These are phyloP conservation scores for Trichogramma pretiosum DNA, from an alignment of 1,140 invertebrate species.

Conservation along the genomic window DNA sequence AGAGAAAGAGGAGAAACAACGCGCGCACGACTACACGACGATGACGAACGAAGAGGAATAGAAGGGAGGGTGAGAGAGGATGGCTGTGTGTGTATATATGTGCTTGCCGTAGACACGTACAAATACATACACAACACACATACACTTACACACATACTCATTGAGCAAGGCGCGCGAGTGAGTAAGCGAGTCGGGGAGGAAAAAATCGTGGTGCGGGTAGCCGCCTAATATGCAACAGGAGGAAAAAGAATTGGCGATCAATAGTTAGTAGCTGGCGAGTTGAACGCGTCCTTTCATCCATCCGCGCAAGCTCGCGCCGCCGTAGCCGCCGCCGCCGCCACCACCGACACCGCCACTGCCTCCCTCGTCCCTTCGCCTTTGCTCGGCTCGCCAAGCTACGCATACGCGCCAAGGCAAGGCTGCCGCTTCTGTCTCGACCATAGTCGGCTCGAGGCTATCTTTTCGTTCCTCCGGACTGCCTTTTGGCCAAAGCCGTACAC, in stretches of 20 bases:
- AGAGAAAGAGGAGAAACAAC: constrained; percentile 1
- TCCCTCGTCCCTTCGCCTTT: constrained; percentile 6
- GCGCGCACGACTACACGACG: constrained; percentile 10
- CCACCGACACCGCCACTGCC: constrained; percentile 16
- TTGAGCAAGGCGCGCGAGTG: too few species aligned
- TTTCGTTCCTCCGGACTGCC: too few species aligned
- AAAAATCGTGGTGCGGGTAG: constrained; percentile 25
- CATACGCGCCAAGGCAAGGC: constrained; percentile 22
- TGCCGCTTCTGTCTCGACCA: constrained; percentile 21
- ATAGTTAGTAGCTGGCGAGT: constrained; percentile 48
- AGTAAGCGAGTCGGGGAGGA: too few species aligned
- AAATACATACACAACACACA: too few species aligned
- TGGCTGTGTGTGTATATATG: too few species aligned
- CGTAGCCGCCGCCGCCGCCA: constrained; percentile 19
- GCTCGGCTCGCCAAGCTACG: constrained; percentile 12
- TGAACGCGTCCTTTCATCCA: constrained; percentile 46
- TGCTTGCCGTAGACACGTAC: too few species aligned
- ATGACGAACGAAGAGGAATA: not conserved
- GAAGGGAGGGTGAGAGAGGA: constrained; percentile 14
- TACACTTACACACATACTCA: too few species aligned
- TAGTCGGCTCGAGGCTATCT: too few species aligned
- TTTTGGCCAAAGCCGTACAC: too few species aligned
- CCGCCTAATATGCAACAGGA: constrained; percentile 47
- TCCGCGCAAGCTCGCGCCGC: constrained; percentile 22
- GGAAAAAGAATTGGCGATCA: constrained; percentile 48